Percentiles rank a stretch among this genome's conserved stretches.
Conservation (phyloP, 2,888 invertebrate species). For the Cryptus viduatorius region DNA sequence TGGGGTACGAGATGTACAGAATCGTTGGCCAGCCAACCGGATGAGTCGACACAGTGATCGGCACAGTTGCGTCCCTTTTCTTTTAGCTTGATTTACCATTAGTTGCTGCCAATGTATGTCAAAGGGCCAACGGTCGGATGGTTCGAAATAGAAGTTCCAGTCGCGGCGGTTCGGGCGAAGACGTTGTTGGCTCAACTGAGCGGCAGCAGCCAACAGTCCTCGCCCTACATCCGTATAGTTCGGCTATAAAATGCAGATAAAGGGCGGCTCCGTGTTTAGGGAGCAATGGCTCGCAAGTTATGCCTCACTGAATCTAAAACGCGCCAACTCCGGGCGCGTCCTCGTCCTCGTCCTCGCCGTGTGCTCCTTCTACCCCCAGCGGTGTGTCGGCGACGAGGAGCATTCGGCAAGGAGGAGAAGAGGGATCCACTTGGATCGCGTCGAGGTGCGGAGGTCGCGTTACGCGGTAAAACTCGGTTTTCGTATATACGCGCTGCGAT, state of each 20-base stretch:
- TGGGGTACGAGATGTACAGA: not conserved
- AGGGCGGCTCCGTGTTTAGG: conserved; percentile 74
- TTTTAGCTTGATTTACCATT: too few relatives aligned
- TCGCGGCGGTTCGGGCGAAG: conserved; percentile 37
- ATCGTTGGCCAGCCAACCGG: not conserved
- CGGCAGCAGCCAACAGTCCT: conserved; percentile 31
- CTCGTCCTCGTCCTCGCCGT: not conserved
- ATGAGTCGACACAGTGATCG: not conserved
- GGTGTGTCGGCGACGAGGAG: conserved; percentile 19
- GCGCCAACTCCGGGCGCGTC: conserved; percentile 40
- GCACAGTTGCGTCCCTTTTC: not conserved
- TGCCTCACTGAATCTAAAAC: conserved; percentile 67
- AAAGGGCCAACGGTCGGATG: not conserved
- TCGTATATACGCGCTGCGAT: conserved; percentile 43
- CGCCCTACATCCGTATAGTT: conserved; percentile 58
- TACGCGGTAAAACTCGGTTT: conserved; percentile 33
- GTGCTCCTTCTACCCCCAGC: not conserved
- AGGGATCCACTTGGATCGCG: conserved; percentile 34
- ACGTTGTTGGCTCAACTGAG: conserved; percentile 39
- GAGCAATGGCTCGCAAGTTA: conserved; percentile 72
- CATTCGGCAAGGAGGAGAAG: not conserved
- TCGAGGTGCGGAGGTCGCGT: conserved; percentile 47
- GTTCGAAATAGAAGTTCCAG: not conserved
- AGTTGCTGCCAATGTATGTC: not conserved
- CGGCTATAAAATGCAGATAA: conserved; percentile 78